Base-by-base conservation (phyloP, 2,888 invertebrate genomes). In the Cheilosia variabilis region DNA sequence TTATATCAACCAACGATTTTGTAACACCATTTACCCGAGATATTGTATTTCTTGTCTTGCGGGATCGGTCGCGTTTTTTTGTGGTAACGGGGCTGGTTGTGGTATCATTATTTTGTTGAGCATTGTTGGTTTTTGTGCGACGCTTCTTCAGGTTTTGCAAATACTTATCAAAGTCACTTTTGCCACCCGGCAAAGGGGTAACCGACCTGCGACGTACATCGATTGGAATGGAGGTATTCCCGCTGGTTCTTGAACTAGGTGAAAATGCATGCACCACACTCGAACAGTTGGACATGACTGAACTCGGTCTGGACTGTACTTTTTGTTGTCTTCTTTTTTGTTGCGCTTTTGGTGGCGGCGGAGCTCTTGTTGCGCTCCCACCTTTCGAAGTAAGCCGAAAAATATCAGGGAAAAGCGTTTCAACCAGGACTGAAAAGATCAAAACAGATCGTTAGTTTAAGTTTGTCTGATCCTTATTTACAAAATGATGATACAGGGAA, bases 111-210 rank as follows among this genome's bases (percentile, higher is more conserved):
- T 50, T 58, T 13, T 37, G 47, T n/a, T 17, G n/a, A 19, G 6
- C 2, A n/a, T 45, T 45, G n/a, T 45, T 62, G 7, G 6, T 3
- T 7, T 27, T 47, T 10, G 17, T 22, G 5, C 50, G 50, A 22
- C 27, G 47, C 5, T 22, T 68, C 27, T 60, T 15, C 7, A 76
- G 50, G 17, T 68, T 62, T 7, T 37, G 10, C 4, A 84, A 53
- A 55, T 84, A 84, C 45, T 58, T 80, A 43, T 84, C 84, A 27
- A 84, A 84, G 17, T 76, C 75, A 43, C 80, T 75, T 17, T 47
- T 79, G 1, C 6, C n/a, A 9, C 37, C 15, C 1, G 13, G 34
- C 41, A 31, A 15, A 13, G 62, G 47, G 1, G 55, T 68, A 1
- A 45, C 22, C 9, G 66, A 68, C 52, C 60, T 66, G n/a, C 55